Evolutionary conservation across 1,140 invertebrate species (phyloP), one percentile per base, ranked within the genome.

Genomic region (Bombus pyrosoma): DNA sequence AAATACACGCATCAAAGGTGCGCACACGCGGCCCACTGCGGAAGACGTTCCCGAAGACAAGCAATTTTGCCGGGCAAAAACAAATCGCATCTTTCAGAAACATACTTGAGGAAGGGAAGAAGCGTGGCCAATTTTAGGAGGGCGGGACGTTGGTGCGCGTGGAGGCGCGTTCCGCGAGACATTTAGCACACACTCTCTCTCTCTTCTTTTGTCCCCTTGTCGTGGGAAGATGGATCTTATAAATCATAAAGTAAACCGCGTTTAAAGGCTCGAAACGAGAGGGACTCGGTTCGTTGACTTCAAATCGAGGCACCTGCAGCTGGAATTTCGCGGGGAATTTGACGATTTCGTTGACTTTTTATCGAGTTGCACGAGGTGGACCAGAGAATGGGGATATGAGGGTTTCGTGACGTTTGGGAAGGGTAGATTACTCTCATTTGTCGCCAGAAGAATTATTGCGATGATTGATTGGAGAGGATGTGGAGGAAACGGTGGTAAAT

Each of bases 41-140:
- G 62, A 90, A 71, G 82, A 90, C 82, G 86, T 85, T 80, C 77
- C 82, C 68, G 89, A 77, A 86, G 79, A 86, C 89, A 78, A 83
- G 57, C 89, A 91, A 92, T 92, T 93, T 75, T 86, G 74, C 71
- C 37, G 64, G n/a, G 80, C 74, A 93, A 94, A 93, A 94, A 93
- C 92, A 86, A 90, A 93, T 92, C 90, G 90, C 91, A 92, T 93
- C 91, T 94, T 93, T 94, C 90, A 94, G 93, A 94, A 94, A 94
- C 93, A 93, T 91, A 94, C 93, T 93, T 84, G 87, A 32, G 59
- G 43, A 25, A 57, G 43, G 37, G 81, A 90, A 80, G 78, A 90
- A 90, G 86, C 86, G 69, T 87, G 78, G 78, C 81, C 85, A 90
- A 90, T 90, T 83, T 80, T n/a, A 62, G 68, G 25, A 47, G 78